phyloP scores from a whole-genome alignment of 1,140 invertebrate genomes.

The Hycleus cichorii region DNA sequence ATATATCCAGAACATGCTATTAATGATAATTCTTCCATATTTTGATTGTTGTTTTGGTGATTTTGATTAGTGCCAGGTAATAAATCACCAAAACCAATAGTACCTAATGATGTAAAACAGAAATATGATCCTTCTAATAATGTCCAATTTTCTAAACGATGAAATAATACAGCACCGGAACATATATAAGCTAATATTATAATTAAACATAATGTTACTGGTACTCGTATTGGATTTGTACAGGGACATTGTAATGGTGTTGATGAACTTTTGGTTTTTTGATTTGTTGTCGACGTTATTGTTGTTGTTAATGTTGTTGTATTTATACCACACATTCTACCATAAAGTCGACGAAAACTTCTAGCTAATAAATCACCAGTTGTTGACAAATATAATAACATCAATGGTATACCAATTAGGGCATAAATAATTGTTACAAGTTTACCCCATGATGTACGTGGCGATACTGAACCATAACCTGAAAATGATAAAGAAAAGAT shows the following conservation, averaged over 20 bases:
- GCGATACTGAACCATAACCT: conserved; percentile 91
- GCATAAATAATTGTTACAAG: conserved; percentile 85
- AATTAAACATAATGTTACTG: conserved; percentile 80
- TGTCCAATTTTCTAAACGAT: conserved; percentile 83
- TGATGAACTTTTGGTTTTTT: conserved; percentile 16
- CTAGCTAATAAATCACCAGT: conserved; percentile 69
- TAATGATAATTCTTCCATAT: conserved; percentile 67
- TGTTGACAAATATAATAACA: conserved; percentile 81
- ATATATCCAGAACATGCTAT: conserved; percentile 82
- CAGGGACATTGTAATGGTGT: conserved; percentile 39
- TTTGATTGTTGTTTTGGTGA: conserved; percentile 37
- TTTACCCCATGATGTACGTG: conserved; percentile 80
- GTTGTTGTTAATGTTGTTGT: conserved; percentile 4
- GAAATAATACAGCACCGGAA: conserved; percentile 85
- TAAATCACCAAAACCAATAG: conserved; percentile 70
- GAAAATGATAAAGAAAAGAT: conserved; percentile 16
- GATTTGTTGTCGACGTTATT: not conserved
- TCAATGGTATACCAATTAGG: conserved; percentile 81
- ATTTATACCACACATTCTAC: conserved; percentile 41
- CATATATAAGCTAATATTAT: conserved; percentile 86
- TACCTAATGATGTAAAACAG: conserved; percentile 74
- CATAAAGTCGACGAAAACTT: conserved; percentile 50
- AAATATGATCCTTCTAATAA: conserved; percentile 79
- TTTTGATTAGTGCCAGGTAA: conserved; percentile 46
- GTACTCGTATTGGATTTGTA: conserved; percentile 57